These are phyloP conservation scores for Thunnus maccoyii DNA, from an alignment of 2,113 vertebrate species.

Conservation along the genomic window DNA sequence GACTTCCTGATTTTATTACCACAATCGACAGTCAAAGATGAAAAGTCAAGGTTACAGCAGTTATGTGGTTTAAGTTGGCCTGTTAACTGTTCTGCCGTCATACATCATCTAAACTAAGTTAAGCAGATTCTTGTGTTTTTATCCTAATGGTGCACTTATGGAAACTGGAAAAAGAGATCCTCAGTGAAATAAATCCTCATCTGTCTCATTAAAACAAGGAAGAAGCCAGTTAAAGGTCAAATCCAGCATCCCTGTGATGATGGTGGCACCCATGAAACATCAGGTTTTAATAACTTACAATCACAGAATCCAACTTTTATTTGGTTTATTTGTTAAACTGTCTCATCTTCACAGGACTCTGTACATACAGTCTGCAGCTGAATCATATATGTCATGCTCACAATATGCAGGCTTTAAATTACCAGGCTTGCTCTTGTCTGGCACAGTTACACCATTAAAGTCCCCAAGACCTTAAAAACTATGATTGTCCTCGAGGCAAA, in stretches of 20 bases:
- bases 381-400: conserved; percentile 24
- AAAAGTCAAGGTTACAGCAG: neutral
- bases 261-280: neutral
- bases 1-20: neutral
- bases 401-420: conserved; percentile 53
- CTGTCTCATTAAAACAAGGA: conserved; percentile 3
- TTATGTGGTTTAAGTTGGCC: neutral
- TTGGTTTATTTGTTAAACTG: neutral
- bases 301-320: neutral
- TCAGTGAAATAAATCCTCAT: neutral
- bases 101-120: neutral
- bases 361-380: conserved; percentile 7
- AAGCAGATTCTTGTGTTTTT: neutral
- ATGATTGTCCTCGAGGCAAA: conserved; percentile 56
- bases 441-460: conserved; percentile 49
- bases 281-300: neutral
- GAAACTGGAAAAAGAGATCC: neutral
- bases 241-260: neutral
- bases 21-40: neutral
- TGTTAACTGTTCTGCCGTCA: neutral
- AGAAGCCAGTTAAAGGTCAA: neutral
- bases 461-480: conserved; percentile 52
- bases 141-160: neutral
- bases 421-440: conserved; percentile 32
- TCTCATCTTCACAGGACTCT: neutral